phyloP scores from a whole-genome alignment of 1,140 invertebrate species.

The Ericerus pela region DNA sequence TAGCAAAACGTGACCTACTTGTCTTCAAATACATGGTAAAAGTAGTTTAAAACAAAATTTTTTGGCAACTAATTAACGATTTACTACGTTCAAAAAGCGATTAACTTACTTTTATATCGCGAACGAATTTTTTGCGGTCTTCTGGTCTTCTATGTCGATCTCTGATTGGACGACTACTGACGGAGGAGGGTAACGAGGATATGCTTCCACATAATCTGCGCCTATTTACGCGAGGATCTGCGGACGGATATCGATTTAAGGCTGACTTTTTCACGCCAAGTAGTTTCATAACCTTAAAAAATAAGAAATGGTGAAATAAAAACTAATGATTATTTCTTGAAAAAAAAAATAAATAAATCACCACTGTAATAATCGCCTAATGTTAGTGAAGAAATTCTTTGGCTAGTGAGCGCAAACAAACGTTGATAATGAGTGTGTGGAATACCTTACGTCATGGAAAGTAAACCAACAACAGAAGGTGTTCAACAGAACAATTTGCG shows the following conservation, averaged over 20 bases:
- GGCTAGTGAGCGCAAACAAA: too few relatives aligned
- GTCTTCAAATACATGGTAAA: too few relatives aligned
- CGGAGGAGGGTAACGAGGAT: constrained; percentile 66
- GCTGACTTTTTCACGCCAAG: constrained; percentile 49
- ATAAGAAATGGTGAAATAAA: background rate
- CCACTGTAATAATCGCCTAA: too few relatives aligned
- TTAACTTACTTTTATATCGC: constrained; percentile 50
- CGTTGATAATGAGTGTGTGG: too few relatives aligned
- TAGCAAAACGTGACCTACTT: too few relatives aligned
- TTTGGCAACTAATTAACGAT: too few relatives aligned
- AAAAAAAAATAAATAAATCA: constrained; percentile 14
- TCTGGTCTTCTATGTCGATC: constrained; percentile 40
- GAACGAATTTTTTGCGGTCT: constrained; percentile 48
- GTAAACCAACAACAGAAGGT: too few relatives aligned
- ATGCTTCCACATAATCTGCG: constrained; percentile 53
- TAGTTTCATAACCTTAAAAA: constrained; percentile 53
- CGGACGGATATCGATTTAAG: constrained; percentile 36
- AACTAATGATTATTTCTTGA: background rate
- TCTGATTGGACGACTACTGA: constrained; percentile 51
- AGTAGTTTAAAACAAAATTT: too few relatives aligned
- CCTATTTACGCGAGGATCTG: constrained; percentile 43
- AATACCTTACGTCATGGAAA: too few relatives aligned
- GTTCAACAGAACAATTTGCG: too few relatives aligned
- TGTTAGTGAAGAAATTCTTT: too few relatives aligned
- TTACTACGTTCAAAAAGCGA: background rate